Base-by-base conservation (phyloP, 1,140 invertebrate genomes). In the Drosophila ercepeae region DNA sequence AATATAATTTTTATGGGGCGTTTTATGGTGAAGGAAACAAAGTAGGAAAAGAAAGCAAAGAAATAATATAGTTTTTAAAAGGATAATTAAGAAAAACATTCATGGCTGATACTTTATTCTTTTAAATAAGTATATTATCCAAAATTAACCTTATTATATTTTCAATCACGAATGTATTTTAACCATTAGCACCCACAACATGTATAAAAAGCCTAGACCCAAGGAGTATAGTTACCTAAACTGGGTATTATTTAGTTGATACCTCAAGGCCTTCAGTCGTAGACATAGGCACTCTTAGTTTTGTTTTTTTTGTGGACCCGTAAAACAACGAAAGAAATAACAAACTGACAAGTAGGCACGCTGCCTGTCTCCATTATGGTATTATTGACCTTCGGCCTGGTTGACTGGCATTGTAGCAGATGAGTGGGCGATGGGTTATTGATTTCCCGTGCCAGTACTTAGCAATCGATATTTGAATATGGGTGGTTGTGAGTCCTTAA, bases 371-470 rank as follows among this genome's bases (percentile, higher is more conserved):
- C 76, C 68, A 81, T 81, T 74, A 69, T 42, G 39, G 39, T 42
- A 42, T 86, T 76, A 69, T 81, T 79, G 82, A 86, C 81, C 81
- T 86, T 86, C 82, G 63, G 58, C 53, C 34, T 42, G 39, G 39
- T 42, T 55, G 64, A 45, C 23, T 48, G 54, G 13, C 61, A 50
- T 48, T 61, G 67, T 61, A 48, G 48, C 68, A 71, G 67, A 70
- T 69, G 34, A 54, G 51, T 49, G 55, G 71, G 57, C 25, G 51
- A 45, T 48, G 29, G 59, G 46, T 57, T 86, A 86, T 86, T 81
- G 81, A 86, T 86, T 88, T 77, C 49, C 42, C 60, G 54, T 59
- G 51, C 45, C 51, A 32, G 16, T 34, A 34, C 45, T 58, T 9
- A 32, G 52, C 58, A 76, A 84, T 84, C 81, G 73, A 84, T 88